phyloP scores from a whole-genome alignment of 1,140 invertebrate species.

The Halictus rubicundus region DNA sequence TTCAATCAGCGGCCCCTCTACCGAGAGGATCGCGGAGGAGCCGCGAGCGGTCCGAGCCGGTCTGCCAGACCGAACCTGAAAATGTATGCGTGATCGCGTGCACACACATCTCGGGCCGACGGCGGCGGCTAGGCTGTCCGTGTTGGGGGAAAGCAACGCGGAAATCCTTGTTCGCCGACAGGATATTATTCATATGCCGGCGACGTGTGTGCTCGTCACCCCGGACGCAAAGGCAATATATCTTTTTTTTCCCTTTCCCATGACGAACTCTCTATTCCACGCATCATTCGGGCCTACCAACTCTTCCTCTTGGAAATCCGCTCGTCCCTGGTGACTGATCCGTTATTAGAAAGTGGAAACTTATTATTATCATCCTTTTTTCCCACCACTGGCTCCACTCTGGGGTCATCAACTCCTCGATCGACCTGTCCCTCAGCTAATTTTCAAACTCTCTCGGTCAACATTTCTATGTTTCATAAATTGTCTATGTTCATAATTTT shows the following conservation, averaged over 20 bases:
- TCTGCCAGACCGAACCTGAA: background rate
- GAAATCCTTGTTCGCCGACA: slow-evolving; percentile 57
- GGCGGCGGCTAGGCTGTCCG: slow-evolving; percentile 14
- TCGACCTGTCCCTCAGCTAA: too few species aligned
- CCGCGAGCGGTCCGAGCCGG: slow-evolving; percentile 4
- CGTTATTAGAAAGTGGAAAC: background rate
- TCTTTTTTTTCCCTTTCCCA: slow-evolving; percentile 57
- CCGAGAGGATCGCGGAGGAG: slow-evolving; percentile 33
- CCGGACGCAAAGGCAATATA: slow-evolving; percentile 69
- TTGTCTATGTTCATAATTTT: too few species aligned
- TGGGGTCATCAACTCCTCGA: too few species aligned
- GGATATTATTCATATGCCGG: slow-evolving; percentile 74
- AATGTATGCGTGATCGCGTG: slow-evolving; percentile 1
- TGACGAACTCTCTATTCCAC: slow-evolving; percentile 7
- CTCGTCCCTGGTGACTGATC: background rate
- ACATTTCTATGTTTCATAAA: too few species aligned
- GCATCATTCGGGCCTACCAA: background rate
- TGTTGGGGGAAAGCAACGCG: slow-evolving; percentile 57
- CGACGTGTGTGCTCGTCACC: slow-evolving; percentile 64
- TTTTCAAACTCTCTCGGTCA: too few species aligned
- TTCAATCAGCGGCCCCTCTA: slow-evolving; percentile 72
- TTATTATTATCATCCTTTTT: slow-evolving; percentile 9
- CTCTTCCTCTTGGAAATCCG: background rate
- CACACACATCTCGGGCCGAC: background rate
- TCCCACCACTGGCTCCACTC: background rate